A percentile compares a stretch with the other conserved stretches of the same genome.
phyloP scores from a whole-genome alignment of 2,888 invertebrate species.

The Atrina japonica region DNA sequence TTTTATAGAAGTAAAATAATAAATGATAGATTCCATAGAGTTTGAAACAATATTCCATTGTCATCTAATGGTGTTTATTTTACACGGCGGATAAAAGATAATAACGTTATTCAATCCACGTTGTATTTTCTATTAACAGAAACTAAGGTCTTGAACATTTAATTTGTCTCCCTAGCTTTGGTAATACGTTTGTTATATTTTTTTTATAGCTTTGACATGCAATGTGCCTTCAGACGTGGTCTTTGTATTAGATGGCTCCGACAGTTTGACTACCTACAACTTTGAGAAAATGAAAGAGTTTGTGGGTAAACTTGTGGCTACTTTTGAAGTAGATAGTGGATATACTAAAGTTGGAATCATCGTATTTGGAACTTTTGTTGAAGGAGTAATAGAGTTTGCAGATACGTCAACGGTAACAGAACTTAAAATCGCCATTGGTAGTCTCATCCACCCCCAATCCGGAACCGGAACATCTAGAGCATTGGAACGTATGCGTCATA shows the following conservation, averaged over 20 bases:
- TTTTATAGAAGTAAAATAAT: too few species aligned
- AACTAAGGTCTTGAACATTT: too few species aligned
- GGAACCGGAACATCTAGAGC: conserved; percentile 34
- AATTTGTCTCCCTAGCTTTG: too few species aligned
- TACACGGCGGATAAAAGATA: too few species aligned
- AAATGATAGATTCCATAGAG: too few species aligned
- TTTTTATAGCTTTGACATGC: conserved; percentile 44
- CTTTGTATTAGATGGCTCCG: conserved; percentile 59
- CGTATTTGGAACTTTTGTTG: conserved; percentile 50
- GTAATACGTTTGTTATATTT: too few species aligned
- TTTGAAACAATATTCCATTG: too few species aligned
- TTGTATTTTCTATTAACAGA: too few species aligned
- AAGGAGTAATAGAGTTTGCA: conserved; percentile 45
- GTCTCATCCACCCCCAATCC: conserved; percentile 30
- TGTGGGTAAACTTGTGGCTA: conserved; percentile 44
- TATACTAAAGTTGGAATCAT: conserved; percentile 49
- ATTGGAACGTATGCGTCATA: conserved; percentile 24
- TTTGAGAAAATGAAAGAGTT: conserved; percentile 53
- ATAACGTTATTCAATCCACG: too few species aligned
- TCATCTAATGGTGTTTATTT: too few species aligned
- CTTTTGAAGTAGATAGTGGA: conserved; percentile 41
- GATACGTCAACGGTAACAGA: conserved; percentile 33
- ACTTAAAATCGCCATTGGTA: conserved; percentile 30
- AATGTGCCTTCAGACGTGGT: conserved; percentile 49
- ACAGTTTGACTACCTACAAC: conserved; percentile 51